phyloP scores from a whole-genome alignment of 2,113 vertebrate genomes.

The Tetrao urogallus region DNA sequence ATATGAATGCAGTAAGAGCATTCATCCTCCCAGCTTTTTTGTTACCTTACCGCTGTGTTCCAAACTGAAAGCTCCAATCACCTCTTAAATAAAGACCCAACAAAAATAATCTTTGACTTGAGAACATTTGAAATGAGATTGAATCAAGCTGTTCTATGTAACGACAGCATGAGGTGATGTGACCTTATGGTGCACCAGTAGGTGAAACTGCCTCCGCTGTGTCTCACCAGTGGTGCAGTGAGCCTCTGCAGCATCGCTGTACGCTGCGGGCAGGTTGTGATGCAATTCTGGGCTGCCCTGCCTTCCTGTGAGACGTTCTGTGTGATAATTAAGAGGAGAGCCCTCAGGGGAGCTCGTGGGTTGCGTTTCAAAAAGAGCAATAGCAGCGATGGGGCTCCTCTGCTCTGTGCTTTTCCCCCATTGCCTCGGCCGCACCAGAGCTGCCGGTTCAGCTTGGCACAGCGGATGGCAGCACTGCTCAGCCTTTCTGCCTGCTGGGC shows the following conservation, averaged over 20 bases:
- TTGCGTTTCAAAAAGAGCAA: background rate
- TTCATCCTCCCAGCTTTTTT: background rate
- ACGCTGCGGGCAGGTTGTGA: background rate
- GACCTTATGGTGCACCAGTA: background rate
- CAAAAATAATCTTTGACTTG: background rate
- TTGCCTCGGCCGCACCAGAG: background rate
- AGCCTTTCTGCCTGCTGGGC: background rate
- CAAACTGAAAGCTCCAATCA: background rate
- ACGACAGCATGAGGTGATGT: accelerated
- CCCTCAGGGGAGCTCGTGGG: background rate
- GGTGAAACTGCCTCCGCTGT: background rate
- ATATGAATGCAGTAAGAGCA: background rate
- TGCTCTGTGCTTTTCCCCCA: background rate
- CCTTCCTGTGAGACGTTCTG: background rate
- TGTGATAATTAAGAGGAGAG: background rate
- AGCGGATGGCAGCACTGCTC: background rate
- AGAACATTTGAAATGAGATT: background rate
- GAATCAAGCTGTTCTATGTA: background rate
- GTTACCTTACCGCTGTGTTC: background rate
- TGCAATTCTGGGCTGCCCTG: background rate
- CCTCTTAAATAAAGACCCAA: background rate
- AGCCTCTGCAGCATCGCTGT: background rate
- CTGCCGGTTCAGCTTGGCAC: background rate
- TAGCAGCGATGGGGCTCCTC: background rate
- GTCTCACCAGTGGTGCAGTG: background rate